Conservation (phyloP, 2,113 vertebrate genomes). For the Orycteropus afer region DNA sequence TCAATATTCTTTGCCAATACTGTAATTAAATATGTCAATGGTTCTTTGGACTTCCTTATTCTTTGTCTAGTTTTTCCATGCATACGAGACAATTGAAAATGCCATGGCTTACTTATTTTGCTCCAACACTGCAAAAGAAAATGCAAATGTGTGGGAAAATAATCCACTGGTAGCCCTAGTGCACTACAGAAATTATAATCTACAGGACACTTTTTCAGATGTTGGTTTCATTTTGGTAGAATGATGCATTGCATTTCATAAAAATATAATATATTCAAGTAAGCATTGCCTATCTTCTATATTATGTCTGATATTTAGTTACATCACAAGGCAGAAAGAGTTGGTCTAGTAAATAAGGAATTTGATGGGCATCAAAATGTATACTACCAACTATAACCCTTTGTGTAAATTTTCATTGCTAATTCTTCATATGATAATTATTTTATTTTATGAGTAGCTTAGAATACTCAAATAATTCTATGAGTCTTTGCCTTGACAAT, state of each 20-base stretch:
- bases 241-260: constrained; percentile 56
- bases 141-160: constrained; percentile 58
- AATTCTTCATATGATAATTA: too few relatives aligned
- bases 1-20: too few relatives aligned
- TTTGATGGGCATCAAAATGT: not conserved
- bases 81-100: too few relatives aligned
- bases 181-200: constrained; percentile 22
- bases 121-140: constrained; percentile 43
- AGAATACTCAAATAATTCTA: too few relatives aligned
- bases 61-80: too few relatives aligned
- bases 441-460: too few relatives aligned
- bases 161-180: constrained; percentile 1
- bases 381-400: too few relatives aligned
- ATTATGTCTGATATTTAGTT: constrained; percentile 44
- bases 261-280: constrained; percentile 55
- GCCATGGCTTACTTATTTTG: too few relatives aligned
- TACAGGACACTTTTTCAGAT: constrained; percentile 25
- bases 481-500: too few relatives aligned
- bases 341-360: constrained; percentile 64
- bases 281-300: constrained; percentile 24
- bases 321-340: constrained; percentile 52
- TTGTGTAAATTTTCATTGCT: too few relatives aligned
- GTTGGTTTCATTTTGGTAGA: constrained; percentile 51
- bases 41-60: too few relatives aligned
- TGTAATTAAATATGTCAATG: too few relatives aligned